Evolutionary conservation across 2,888 invertebrate species (phyloP).

Genomic region (Muscina levida): DNA sequence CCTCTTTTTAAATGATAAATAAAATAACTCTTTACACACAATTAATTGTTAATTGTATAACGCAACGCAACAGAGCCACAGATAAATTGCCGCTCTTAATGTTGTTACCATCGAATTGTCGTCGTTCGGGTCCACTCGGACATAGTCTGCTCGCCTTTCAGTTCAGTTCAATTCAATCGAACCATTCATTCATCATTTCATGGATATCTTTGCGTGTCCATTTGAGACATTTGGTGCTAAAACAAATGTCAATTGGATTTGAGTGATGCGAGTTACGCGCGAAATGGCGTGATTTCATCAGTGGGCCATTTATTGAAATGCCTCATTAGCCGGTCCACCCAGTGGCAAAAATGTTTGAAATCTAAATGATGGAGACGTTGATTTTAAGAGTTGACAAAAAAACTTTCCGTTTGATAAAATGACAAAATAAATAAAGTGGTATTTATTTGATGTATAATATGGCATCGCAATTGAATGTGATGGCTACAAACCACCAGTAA

Average conservation of each 20-base stretch:
- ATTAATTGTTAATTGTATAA: conserved; percentile 48
- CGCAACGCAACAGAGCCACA: conserved; percentile 22
- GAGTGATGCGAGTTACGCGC: background rate
- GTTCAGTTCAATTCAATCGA: conserved; percentile 7
- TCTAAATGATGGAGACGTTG: background rate
- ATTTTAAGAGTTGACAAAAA: too few relatives aligned
- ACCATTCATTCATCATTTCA: conserved; percentile 39
- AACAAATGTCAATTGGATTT: conserved; percentile 68
- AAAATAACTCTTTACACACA: conserved; percentile 30
- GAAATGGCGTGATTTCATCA: background rate
- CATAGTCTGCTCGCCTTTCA: background rate
- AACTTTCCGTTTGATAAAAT: too few relatives aligned
- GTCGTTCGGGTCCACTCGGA: background rate
- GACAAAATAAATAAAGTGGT: too few relatives aligned
- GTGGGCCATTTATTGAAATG: background rate
- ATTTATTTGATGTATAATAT: too few relatives aligned
- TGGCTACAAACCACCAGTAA: too few relatives aligned
- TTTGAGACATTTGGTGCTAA: conserved; percentile 70
- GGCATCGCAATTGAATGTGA: too few relatives aligned
- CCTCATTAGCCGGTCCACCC: background rate
- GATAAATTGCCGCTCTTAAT: background rate
- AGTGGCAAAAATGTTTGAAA: background rate
- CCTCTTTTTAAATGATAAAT: conserved; percentile 28
- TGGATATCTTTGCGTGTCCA: conserved; percentile 60
- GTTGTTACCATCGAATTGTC: background rate